Evolutionary conservation across 1,140 invertebrate genomes (phyloP).

Genomic region (Apis florea): DNA sequence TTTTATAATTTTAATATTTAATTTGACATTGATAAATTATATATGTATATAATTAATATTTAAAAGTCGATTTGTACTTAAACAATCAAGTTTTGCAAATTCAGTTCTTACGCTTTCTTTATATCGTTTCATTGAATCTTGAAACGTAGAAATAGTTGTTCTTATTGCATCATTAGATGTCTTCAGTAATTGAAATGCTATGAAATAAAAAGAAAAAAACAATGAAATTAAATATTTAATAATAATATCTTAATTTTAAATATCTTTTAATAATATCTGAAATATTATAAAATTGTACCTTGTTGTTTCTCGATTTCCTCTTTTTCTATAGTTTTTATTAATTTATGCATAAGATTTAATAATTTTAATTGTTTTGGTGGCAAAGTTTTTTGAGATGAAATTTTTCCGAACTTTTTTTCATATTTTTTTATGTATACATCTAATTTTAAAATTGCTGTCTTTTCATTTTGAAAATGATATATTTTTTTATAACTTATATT

Average conservation of each 20-base stretch:
- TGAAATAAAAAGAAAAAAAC: not conserved
- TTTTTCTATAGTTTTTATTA: constrained; percentile 26
- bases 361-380: constrained; percentile 12
- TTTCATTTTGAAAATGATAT: not conserved
- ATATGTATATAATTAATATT: constrained; percentile 32
- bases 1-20: not conserved
- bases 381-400: not conserved
- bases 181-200: constrained; percentile 44
- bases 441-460: not conserved
- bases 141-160: constrained; percentile 37
- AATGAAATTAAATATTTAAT: not conserved
- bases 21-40: not conserved
- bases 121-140: constrained; percentile 36
- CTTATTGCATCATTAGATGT: constrained; percentile 43
- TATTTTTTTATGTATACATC: constrained; percentile 35
- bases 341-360: constrained; percentile 5
- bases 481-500: constrained; percentile 3
- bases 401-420: constrained; percentile 26
- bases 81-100: constrained; percentile 39
- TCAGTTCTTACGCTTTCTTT: constrained; percentile 31
- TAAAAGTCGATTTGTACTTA: constrained; percentile 51
- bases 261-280: no score
- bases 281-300: constrained; percentile 13
- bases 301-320: constrained; percentile 28
- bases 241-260: no score